These are phyloP conservation scores for Pteronotus mesoamericanus DNA, from an alignment of 2,797 vertebrate species.

Conservation along the genomic window DNA sequence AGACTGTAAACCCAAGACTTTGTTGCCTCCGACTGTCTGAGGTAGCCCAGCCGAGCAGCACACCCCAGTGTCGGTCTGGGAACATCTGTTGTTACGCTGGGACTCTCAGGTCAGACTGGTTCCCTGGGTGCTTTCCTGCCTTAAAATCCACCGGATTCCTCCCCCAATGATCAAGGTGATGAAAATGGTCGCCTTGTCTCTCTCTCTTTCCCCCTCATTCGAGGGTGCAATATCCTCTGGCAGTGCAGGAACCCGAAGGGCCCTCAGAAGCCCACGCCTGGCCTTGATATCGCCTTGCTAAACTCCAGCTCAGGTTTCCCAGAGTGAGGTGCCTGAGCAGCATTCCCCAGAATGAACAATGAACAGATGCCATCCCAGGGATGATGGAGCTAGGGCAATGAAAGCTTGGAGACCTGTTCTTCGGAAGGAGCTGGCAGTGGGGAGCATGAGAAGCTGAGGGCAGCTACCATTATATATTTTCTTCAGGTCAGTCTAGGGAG, in stretches of 20 bases:
- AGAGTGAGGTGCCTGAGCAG: background rate
- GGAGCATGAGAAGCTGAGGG: background rate
- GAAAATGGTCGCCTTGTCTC: background rate
- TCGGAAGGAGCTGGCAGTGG: background rate
- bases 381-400: background rate
- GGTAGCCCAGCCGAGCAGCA: background rate
- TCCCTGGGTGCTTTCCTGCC: background rate
- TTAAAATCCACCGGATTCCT: background rate
- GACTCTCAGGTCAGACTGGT: background rate
- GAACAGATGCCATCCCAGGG: background rate
- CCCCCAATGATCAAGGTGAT: background rate
- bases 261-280: background rate
- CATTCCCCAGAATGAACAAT: background rate
- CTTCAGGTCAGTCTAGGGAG: background rate
- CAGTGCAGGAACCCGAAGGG: background rate
- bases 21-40: too few relatives aligned
- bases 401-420: background rate
- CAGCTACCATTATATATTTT: background rate
- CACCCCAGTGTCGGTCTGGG: background rate
- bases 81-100: background rate
- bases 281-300: background rate
- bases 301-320: background rate
- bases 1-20: background rate
- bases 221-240: accelerated
- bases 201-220: background rate